Evolutionary conservation across 2,888 invertebrate species (phyloP).

Genomic region (Polymixis flavicincta): DNA sequence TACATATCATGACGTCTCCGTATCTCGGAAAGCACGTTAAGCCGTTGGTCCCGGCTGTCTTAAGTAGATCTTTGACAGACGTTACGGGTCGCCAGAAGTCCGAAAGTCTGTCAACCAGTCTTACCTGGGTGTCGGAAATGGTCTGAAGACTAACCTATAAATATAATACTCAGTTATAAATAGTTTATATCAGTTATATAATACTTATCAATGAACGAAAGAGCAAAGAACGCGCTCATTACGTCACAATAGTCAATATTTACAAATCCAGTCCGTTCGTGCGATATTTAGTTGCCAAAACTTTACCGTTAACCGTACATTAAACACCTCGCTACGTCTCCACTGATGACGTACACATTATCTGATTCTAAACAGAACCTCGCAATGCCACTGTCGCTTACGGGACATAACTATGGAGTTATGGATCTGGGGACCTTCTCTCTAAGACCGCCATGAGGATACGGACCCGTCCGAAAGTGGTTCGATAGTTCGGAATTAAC

Average conservation of each 20-base stretch:
- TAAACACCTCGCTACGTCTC: background rate
- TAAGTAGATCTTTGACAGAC: no score
- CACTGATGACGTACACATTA: background rate
- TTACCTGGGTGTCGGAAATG: background rate
- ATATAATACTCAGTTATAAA: no score
- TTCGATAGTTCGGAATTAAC: no score
- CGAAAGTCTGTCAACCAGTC: no score
- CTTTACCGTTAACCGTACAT: background rate
- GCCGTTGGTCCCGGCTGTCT: no score
- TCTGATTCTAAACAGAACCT: slow-evolving; percentile 13
- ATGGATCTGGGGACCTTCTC: background rate
- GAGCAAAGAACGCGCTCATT: background rate
- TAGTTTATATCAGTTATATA: background rate
- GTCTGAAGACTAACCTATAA: background rate
- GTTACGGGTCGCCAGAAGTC: no score
- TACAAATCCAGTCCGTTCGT: slow-evolving; percentile 3
- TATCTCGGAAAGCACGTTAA: no score
- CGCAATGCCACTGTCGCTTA: background rate
- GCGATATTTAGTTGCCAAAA: slow-evolving; percentile 23
- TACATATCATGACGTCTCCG: no score
- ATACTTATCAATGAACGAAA: slow-evolving; percentile 13
- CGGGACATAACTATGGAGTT: background rate
- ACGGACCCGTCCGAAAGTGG: no score
- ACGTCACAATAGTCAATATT: slow-evolving; percentile 25
- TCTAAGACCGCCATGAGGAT: no score